Conservation (phyloP, 2,888 invertebrate genomes). For the Clitarchus hookeri region DNA sequence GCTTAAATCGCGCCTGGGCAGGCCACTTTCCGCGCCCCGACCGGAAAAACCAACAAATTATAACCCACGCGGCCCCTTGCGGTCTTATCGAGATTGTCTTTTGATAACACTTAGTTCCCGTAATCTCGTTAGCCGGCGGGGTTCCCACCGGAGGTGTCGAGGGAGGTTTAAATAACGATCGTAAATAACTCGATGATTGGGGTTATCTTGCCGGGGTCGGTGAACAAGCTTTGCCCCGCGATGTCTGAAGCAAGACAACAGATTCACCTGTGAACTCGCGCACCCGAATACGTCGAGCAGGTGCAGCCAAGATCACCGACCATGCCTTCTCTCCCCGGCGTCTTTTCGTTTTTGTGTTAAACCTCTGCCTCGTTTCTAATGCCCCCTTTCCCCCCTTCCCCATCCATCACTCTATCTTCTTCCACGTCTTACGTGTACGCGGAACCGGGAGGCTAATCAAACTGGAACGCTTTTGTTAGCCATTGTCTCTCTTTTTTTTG, state of each 20-base stretch:
- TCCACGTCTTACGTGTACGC: neutral
- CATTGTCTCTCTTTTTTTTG: neutral
- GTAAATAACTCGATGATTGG: constrained; percentile 4
- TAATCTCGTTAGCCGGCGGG: neutral
- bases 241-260: neutral
- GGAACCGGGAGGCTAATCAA: neutral
- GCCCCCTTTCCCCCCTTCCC: neutral
- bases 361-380: no score
- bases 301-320: neutral
- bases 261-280: constrained; percentile 5
- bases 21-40: constrained; percentile 10
- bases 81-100: neutral
- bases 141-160: neutral
- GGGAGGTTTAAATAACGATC: neutral
- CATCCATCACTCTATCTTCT: neutral
- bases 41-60: constrained; percentile 14
- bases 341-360: neutral
- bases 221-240: neutral
- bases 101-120: neutral
- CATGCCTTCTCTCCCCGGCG: neutral
- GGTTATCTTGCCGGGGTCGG: neutral
- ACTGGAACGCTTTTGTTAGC: neutral
- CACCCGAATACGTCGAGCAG: constrained; percentile 8
- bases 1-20: neutral
- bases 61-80: neutral